Conservation (phyloP, 2,888 invertebrate genomes). For the Brachyopa scutellaris region DNA sequence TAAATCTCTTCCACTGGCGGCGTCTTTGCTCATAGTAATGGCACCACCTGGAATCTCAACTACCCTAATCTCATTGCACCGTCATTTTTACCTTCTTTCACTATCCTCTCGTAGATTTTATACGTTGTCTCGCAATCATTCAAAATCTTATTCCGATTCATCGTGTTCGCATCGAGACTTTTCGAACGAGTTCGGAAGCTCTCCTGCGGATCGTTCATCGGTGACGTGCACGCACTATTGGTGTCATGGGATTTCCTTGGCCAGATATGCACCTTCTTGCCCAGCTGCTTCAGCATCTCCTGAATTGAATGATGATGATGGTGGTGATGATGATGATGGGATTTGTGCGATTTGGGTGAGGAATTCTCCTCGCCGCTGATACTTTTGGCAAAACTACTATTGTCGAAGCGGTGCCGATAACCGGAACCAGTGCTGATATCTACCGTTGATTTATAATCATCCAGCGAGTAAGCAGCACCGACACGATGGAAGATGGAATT, state of each 20-base stretch:
- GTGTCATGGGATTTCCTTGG: slow-evolving; percentile 85
- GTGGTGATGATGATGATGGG: slow-evolving; percentile 81
- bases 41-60: slow-evolving; percentile 19
- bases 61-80: slow-evolving; percentile 32
- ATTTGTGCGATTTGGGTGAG: slow-evolving; percentile 76
- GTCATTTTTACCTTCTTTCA: slow-evolving; percentile 86
- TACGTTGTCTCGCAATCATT: slow-evolving; percentile 92
- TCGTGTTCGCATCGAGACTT: slow-evolving; percentile 86
- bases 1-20: slow-evolving; percentile 7
- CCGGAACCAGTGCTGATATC: slow-evolving; percentile 53
- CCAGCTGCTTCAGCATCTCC: slow-evolving; percentile 89
- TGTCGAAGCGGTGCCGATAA: slow-evolving; percentile 79
- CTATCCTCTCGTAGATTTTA: slow-evolving; percentile 90
- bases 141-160: slow-evolving; percentile 83
- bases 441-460: slow-evolving; percentile 77
- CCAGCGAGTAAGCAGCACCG: slow-evolving; percentile 78
- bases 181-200: slow-evolving; percentile 90
- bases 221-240: slow-evolving; percentile 82
- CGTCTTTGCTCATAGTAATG: neutral
- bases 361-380: slow-evolving; percentile 76
- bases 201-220: slow-evolving; percentile 83
- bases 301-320: slow-evolving; percentile 89
- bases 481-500: slow-evolving; percentile 81
- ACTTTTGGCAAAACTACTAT: slow-evolving; percentile 79
- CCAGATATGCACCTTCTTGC: slow-evolving; percentile 89